These are phyloP conservation scores for Drosophila formosana DNA, from an alignment of 2,888 invertebrate species.

Conservation along the genomic window DNA sequence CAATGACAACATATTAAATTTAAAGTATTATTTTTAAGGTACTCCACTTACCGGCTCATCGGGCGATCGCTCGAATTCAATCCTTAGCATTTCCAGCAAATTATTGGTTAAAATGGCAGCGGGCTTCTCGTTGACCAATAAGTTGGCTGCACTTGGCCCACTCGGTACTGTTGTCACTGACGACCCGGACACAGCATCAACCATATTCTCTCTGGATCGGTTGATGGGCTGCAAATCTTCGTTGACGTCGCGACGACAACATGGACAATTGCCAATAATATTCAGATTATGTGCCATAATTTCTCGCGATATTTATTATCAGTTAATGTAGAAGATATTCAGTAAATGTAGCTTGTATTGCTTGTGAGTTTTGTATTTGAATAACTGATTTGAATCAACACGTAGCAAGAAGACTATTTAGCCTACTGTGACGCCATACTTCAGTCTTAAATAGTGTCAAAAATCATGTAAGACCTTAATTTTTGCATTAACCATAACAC, in stretches of 20 bases:
- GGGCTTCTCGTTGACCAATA: not conserved
- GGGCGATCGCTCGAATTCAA: not conserved
- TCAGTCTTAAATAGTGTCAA: not conserved
- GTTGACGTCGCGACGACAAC: not conserved
- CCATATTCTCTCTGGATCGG: not conserved
- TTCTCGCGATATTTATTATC: not conserved
- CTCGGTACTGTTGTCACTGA: not conserved
- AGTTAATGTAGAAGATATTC: not conserved
- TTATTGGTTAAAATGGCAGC: not conserved
- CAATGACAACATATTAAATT: not conserved
- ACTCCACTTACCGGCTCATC: not conserved
- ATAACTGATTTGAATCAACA: not conserved
- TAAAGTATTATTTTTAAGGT: not conserved
- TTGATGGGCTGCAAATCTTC: not conserved
- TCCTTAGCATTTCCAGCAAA: not conserved
- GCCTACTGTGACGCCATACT: not conserved
- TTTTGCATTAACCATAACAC: too few relatives aligned
- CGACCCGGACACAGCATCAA: not conserved
- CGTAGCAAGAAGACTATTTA: not conserved
- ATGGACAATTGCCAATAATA: not conserved
- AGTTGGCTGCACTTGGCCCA: not conserved
- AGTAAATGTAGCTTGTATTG: not conserved
- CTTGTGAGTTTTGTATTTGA: not conserved
- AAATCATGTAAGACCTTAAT: too few relatives aligned
- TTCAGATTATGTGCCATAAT: not conserved